Conservation (phyloP, 2,113 vertebrate species). For the Ovis canadensis region DNA sequence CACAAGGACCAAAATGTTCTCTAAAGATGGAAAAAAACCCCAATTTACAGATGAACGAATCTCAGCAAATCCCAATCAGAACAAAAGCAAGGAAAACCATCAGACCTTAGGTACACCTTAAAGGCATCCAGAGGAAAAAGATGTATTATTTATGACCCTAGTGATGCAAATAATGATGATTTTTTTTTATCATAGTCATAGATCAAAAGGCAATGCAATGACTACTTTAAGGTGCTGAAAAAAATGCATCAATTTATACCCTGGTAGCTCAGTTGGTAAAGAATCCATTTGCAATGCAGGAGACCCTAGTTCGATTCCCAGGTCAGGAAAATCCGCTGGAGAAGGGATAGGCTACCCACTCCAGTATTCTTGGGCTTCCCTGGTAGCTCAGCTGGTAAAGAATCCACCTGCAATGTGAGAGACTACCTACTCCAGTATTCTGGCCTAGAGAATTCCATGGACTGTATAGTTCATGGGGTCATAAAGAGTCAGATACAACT, state of each 20-base stretch:
- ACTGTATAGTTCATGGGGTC: not conserved
- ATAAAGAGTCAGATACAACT: not conserved
- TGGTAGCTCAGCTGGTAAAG: not conserved
- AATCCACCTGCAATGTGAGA: not conserved
- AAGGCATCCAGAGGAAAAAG: not conserved
- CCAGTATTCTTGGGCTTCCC: not conserved
- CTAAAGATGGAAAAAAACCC: not conserved
- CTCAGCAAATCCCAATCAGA: not conserved
- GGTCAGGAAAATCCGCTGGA: fast-evolving
- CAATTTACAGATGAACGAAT: not conserved
- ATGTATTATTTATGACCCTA: not conserved
- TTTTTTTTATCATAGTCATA: not conserved
- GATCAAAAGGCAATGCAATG: not conserved
- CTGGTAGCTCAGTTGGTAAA: not conserved
- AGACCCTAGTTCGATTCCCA: not conserved
- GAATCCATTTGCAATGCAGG: not conserved
- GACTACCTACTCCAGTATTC: not conserved
- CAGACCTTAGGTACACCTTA: not conserved
- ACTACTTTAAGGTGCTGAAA: not conserved
- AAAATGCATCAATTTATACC: not conserved
- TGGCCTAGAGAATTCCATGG: not conserved
- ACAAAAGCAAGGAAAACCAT: not conserved
- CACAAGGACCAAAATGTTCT: not conserved
- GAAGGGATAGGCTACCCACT: not conserved
- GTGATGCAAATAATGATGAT: not conserved